Percentiles rank a stretch among this genome's conserved stretches.
Evolutionary conservation across 2,113 vertebrate species (phyloP).

Genomic region (Istiophorus platypterus): DNA sequence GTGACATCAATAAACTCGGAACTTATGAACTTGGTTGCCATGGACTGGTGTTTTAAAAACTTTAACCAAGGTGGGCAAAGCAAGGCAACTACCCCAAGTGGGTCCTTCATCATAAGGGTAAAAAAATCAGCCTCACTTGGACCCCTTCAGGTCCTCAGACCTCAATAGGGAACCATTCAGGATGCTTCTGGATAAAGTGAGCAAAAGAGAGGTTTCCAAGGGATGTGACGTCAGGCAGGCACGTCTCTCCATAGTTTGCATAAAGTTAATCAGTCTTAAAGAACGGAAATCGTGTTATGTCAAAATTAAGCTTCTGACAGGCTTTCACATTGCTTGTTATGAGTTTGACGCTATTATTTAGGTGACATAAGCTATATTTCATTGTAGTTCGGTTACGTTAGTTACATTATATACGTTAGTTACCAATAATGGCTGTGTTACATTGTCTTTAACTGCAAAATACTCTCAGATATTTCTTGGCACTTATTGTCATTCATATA

Average conservation of each 20-base stretch:
- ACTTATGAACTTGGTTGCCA: background rate
- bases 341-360: background rate
- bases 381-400: no score
- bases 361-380: background rate
- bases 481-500: background rate
- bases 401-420: background rate
- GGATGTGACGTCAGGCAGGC: constrained; percentile 71
- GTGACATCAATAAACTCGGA: constrained; percentile 2
- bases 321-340: background rate
- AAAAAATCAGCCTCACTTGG: background rate
- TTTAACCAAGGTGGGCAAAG: background rate
- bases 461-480: background rate
- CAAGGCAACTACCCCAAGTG: background rate
- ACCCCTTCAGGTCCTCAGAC: background rate
- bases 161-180: background rate
- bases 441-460: background rate
- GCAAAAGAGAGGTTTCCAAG: constrained; percentile 14
- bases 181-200: background rate
- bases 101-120: no score
- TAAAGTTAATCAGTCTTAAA: background rate
- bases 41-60: background rate
- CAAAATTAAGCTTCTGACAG: constrained; percentile 41
- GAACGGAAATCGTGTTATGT: background rate
- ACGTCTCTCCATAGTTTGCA: constrained; percentile 42
- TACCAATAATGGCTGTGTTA: background rate